Percentiles rank a stretch among this genome's conserved stretches.
Evolutionary conservation across 1,140 invertebrate species (phyloP).

Genomic region (Pachypeltis micranthus): DNA sequence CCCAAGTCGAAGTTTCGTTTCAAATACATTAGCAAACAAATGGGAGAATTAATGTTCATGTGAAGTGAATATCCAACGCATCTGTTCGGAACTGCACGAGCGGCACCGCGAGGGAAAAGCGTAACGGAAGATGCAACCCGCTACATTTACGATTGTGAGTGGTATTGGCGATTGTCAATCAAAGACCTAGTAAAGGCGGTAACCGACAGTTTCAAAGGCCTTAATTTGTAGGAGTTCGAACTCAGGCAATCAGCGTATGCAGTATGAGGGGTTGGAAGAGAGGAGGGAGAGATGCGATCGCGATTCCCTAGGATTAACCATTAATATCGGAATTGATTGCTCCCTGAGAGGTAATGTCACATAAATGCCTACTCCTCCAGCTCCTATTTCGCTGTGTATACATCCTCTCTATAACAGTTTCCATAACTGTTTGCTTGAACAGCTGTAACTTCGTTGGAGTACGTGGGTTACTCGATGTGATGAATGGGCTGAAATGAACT

Average conservation of each 20-base stretch:
- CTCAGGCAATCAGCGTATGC: neutral
- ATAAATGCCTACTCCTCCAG: neutral
- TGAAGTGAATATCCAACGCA: too few species aligned
- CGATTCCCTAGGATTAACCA: neutral
- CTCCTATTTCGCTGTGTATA: neutral
- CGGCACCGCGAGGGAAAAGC: too few species aligned
- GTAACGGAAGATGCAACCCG: too few species aligned
- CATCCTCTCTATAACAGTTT: neutral
- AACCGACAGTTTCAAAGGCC: neutral
- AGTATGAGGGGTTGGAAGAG: neutral
- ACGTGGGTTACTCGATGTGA: too few species aligned
- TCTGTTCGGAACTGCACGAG: too few species aligned
- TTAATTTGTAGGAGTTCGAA: neutral
- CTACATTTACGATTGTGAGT: too few species aligned
- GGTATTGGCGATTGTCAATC: neutral
- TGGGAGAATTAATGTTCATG: too few species aligned
- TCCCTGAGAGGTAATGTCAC: neutral
- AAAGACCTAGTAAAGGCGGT: neutral
- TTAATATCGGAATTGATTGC: neutral
- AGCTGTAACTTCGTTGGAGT: too few species aligned
- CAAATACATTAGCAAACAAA: too few species aligned
- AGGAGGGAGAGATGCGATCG: neutral
- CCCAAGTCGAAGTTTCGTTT: too few species aligned
- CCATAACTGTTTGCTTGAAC: neutral
- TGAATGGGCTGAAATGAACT: too few species aligned